These are phyloP conservation scores for Sesia apiformis DNA, from an alignment of 2,888 invertebrate genomes.

Conservation along the genomic window DNA sequence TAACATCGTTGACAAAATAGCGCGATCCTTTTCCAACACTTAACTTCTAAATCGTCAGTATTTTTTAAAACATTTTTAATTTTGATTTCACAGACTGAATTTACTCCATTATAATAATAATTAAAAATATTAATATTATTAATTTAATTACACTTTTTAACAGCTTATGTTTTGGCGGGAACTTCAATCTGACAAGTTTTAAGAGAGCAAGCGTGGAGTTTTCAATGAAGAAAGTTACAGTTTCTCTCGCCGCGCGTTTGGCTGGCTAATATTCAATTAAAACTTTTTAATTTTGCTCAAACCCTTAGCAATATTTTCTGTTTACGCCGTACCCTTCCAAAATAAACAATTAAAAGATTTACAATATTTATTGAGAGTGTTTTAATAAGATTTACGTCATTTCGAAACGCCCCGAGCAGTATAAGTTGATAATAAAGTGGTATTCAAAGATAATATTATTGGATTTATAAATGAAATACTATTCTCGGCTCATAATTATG, in stretches of 20 bases:
- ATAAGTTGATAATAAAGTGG: too few species aligned
- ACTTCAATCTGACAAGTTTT: conserved; percentile 35
- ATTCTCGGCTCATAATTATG: too few species aligned
- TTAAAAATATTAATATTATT: too few species aligned
- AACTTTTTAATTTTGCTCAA: conserved; percentile 57
- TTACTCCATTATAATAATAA: too few species aligned
- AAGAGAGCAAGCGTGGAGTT: conserved; percentile 24
- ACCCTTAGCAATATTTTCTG: conserved; percentile 51
- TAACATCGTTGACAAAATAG: too few species aligned
- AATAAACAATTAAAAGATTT: conserved; percentile 34
- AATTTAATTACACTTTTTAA: conserved; percentile 36
- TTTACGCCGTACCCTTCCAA: conserved; percentile 31
- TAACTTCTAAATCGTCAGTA: too few species aligned
- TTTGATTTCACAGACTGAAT: too few species aligned
- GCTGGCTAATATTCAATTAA: conserved; percentile 66
- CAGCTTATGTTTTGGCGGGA: conserved; percentile 20
- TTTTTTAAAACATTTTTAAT: too few species aligned
- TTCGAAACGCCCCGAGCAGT: neutral
- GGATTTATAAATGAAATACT: too few species aligned
- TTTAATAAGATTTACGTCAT: conserved; percentile 11
- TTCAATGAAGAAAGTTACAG: conserved; percentile 32
- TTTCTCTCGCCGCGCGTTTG: conserved; percentile 35
- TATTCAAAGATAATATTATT: too few species aligned
- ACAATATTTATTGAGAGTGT: conserved; percentile 14
- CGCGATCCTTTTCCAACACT: too few species aligned